phyloP scores from a whole-genome alignment of 2,797 vertebrate species.

The Channallabes apus region DNA sequence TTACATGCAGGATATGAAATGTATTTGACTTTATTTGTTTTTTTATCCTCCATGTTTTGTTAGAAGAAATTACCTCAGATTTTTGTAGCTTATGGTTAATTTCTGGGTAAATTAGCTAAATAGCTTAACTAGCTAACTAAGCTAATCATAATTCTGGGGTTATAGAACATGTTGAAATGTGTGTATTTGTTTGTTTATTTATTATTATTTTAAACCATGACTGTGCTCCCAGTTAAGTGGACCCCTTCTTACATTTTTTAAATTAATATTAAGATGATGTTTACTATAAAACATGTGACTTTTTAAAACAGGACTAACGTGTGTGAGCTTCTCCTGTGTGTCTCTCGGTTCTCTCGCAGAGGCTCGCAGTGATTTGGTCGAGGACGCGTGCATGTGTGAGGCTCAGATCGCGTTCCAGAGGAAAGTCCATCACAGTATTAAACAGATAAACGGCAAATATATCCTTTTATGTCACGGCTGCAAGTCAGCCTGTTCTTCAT shows the following conservation, averaged over 20 bases:
- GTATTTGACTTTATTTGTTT: background rate
- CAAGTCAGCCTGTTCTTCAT: background rate
- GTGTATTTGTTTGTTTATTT: background rate
- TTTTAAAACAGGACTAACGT: background rate
- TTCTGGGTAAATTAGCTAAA: background rate
- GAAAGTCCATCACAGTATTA: constrained; percentile 80
- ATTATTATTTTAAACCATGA: background rate
- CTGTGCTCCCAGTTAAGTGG: background rate
- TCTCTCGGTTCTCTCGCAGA: constrained; percentile 68
- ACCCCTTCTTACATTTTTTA: background rate
- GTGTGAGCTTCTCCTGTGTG: constrained; percentile 1
- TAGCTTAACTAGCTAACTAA: background rate
- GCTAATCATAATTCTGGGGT: background rate
- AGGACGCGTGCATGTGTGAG: constrained; percentile 88
- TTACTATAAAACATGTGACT: background rate
- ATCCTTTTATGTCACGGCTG: constrained; percentile 82
- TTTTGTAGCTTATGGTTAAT: background rate
- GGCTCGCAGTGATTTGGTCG: constrained; percentile 72
- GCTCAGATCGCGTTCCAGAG: constrained; percentile 86
- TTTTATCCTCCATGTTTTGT: background rate
- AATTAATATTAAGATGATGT: background rate
- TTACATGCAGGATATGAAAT: background rate
- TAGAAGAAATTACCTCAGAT: background rate
- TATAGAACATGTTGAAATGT: background rate
- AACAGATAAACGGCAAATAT: constrained; percentile 85